Evolutionary conservation across 35 echinoderm and acorn worm species (phyloP).

Genomic region (Patiria miniata): DNA sequence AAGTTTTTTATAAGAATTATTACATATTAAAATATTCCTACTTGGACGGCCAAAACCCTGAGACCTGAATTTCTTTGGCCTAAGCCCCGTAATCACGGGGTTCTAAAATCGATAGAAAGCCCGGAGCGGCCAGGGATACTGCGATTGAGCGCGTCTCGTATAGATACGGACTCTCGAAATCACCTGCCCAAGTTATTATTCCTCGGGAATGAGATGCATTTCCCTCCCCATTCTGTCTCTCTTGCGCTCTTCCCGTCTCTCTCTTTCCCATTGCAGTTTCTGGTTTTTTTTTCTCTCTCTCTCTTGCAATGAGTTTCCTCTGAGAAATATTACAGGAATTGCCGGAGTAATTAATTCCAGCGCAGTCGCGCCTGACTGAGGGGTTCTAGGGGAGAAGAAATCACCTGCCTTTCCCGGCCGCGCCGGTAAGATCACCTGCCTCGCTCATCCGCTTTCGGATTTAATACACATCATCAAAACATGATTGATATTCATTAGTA

Average conservation of each 20-base stretch:
- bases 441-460: constrained; percentile 23
- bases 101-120: constrained; percentile 12
- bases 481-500: constrained; percentile 26
- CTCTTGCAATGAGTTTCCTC: constrained; percentile 15
- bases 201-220: constrained; percentile 17
- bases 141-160: not conserved
- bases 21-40: too few species aligned
- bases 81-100: not conserved
- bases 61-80: too few species aligned
- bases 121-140: not conserved
- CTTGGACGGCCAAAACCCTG: too few species aligned
- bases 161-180: not conserved
- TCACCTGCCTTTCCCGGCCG: constrained; percentile 5
- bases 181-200: constrained; percentile 28
- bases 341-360: constrained; percentile 22
- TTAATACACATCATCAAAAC: constrained; percentile 30
- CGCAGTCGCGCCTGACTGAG: not conserved
- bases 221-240: not conserved
- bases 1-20: too few species aligned
- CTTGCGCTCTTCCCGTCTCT: not conserved
- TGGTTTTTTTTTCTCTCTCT: too few species aligned
- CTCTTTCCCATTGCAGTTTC: too few species aligned
- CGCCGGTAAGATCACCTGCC: constrained; percentile 19
- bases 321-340: constrained; percentile 6
- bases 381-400: not conserved